Conservation (phyloP, 2,797 vertebrate genomes). For the Channa striata region DNA sequence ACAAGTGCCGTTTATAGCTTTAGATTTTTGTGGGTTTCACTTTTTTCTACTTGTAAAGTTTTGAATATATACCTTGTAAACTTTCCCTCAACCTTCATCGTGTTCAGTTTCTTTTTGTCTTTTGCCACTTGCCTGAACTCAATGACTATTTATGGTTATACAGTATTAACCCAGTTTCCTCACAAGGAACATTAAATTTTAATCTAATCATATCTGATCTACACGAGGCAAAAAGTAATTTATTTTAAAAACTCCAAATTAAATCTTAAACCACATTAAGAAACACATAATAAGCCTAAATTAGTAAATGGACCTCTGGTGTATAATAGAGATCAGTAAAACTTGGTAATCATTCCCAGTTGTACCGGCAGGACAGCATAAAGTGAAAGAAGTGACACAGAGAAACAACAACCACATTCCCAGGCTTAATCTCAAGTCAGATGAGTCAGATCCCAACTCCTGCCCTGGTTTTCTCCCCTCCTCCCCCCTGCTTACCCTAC, state of each 20-base stretch:
- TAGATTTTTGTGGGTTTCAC: not conserved
- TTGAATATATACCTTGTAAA: not conserved
- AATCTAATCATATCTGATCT: constrained; percentile 28
- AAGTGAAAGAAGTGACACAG: constrained; percentile 48
- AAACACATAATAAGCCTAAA: constrained; percentile 8
- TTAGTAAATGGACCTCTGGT: constrained; percentile 22
- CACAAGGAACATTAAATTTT: constrained; percentile 30
- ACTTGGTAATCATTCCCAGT: constrained; percentile 34
- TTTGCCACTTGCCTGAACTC: constrained; percentile 2
- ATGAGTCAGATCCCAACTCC: constrained; percentile 65
- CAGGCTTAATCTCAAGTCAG: constrained; percentile 64
- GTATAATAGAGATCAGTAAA: constrained; percentile 24
- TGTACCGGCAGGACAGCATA: constrained; percentile 8
- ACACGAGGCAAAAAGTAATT: constrained; percentile 4
- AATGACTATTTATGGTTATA: constrained; percentile 19
- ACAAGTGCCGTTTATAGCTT: not conserved
- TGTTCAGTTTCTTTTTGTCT: constrained; percentile 7
- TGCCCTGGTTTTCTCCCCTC: constrained; percentile 39
- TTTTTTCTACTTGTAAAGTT: not conserved
- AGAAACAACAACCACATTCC: constrained; percentile 61
- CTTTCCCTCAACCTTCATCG: not conserved
- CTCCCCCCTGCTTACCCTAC: constrained; percentile 42
- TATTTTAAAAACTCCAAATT: constrained; percentile 22
- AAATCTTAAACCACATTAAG: constrained; percentile 18
- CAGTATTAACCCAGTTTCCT: constrained; percentile 15